Percentiles rank a stretch among this genome's conserved stretches.
Conservation (phyloP, 1,140 invertebrate species). For the Cotesia glomerata region DNA sequence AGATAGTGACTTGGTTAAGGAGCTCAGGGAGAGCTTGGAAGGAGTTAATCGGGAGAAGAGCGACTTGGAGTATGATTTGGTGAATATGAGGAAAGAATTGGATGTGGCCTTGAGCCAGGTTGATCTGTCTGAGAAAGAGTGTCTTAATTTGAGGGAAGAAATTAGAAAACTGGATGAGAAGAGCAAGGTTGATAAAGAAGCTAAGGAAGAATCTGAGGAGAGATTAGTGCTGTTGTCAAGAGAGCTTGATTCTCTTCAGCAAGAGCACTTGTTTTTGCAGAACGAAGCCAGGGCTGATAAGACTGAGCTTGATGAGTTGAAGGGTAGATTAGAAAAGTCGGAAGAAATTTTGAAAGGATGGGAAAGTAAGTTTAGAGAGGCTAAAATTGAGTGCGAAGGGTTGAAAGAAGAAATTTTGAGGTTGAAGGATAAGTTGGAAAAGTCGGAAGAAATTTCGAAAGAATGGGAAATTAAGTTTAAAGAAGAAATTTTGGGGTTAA, state of each 20-base stretch:
- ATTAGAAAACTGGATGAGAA: constrained; percentile 48
- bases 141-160: constrained; percentile 38
- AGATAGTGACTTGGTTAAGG: constrained; percentile 37
- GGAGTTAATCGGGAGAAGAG: constrained; percentile 39
- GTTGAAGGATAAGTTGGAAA: constrained; percentile 32
- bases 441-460: background rate
- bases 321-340: constrained; percentile 53
- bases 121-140: constrained; percentile 27
- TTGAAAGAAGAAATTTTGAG: constrained; percentile 53
- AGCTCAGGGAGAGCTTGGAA: constrained; percentile 44
- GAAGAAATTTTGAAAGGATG: constrained; percentile 58
- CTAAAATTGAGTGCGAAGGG: constrained; percentile 40
- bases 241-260: constrained; percentile 57
- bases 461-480: constrained; percentile 55
- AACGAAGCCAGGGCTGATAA: constrained; percentile 40
- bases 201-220: constrained; percentile 43
- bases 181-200: constrained; percentile 40
- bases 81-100: constrained; percentile 50
- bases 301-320: constrained; percentile 59
- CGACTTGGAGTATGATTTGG: constrained; percentile 51
- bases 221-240: constrained; percentile 31
- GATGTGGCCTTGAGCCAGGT: constrained; percentile 40
- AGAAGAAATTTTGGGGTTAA: constrained; percentile 51
- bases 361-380: constrained; percentile 54
- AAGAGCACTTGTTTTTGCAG: constrained; percentile 59